A percentile compares a stretch with the other conserved stretches of the same genome.
Evolutionary conservation across 2,888 invertebrate species (phyloP).

Genomic region (Folsomia candida): DNA sequence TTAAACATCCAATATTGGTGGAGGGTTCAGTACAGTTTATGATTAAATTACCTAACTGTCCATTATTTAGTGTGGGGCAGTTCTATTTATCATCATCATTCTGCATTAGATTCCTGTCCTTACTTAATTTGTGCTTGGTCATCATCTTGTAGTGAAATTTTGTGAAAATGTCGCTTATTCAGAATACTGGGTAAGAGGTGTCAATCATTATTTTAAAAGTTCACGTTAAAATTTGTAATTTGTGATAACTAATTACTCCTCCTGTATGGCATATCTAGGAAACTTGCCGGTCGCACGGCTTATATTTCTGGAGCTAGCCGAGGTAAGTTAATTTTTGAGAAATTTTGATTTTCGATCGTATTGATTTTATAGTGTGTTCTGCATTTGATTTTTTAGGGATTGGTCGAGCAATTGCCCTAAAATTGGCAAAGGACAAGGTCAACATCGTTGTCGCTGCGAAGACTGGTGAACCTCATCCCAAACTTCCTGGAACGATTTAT

Average conservation of each 20-base stretch:
- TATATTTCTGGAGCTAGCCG: slow-evolving; percentile 95
- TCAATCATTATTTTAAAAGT: neutral
- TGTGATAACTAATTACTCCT: too few species aligned
- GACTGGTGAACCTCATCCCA: slow-evolving; percentile 84
- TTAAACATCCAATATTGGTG: too few species aligned
- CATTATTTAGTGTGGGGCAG: too few species aligned
- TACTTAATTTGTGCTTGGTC: too few species aligned
- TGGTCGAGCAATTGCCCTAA: slow-evolving; percentile 90
- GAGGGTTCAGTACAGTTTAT: too few species aligned
- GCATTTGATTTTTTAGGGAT: slow-evolving; percentile 58
- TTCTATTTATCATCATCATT: too few species aligned
- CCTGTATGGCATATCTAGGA: slow-evolving; percentile 56
- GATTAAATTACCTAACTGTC: too few species aligned
- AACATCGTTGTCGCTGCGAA: slow-evolving; percentile 89
- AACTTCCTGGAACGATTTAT: slow-evolving; percentile 87
- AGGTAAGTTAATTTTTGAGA: slow-evolving; percentile 58
- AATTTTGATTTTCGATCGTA: neutral
- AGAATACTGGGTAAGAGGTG: slow-evolving; percentile 35
- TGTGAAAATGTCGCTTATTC: slow-evolving; percentile 30
- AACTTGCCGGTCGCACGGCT: slow-evolving; percentile 81
- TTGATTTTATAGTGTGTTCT: neutral
- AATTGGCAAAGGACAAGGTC: slow-evolving; percentile 87
- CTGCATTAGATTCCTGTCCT: too few species aligned
- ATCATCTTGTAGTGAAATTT: too few species aligned
- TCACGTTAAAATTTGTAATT: neutral